These are phyloP conservation scores for Chymomyza fuscimana DNA, from an alignment of 2,888 invertebrate species.

Conservation along the genomic window DNA sequence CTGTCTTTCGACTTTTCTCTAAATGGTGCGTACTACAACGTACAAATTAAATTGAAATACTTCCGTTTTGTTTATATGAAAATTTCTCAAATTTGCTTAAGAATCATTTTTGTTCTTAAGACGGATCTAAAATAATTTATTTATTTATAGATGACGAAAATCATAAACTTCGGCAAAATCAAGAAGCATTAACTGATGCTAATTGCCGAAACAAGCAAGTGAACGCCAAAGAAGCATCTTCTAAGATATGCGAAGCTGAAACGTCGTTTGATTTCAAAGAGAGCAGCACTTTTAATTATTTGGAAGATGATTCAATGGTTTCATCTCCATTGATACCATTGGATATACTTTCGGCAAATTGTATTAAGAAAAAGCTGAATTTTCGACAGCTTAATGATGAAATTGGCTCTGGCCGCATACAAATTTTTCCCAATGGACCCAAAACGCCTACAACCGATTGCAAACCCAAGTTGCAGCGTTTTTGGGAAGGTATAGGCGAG, in stretches of 20 bases:
- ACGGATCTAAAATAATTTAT: neutral
- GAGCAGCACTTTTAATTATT: neutral
- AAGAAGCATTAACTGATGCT: neutral
- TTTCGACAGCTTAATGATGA: slow-evolving; percentile 67
- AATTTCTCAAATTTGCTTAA: too few relatives aligned
- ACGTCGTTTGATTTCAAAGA: neutral
- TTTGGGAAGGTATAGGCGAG: slow-evolving; percentile 28
- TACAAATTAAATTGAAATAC: neutral
- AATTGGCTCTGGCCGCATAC: slow-evolving; percentile 64
- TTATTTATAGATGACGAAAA: neutral
- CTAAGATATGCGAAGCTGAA: neutral
- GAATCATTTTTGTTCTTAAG: too few relatives aligned
- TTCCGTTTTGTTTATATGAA: too few relatives aligned
- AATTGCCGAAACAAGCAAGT: neutral
- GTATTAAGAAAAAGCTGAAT: slow-evolving; percentile 51
- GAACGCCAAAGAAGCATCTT: neutral
- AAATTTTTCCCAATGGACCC: slow-evolving; percentile 59
- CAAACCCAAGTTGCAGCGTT: slow-evolving; percentile 22
- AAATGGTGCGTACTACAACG: neutral
- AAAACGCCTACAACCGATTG: slow-evolving; percentile 48
- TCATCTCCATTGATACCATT: slow-evolving; percentile 57
- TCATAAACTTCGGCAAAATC: neutral
- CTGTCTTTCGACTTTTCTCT: slow-evolving; percentile 34
- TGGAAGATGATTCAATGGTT: slow-evolving; percentile 29
- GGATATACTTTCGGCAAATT: slow-evolving; percentile 48